phyloP scores from a whole-genome alignment of 2,113 vertebrate genomes.

The Tragelaphus buxtoni region DNA sequence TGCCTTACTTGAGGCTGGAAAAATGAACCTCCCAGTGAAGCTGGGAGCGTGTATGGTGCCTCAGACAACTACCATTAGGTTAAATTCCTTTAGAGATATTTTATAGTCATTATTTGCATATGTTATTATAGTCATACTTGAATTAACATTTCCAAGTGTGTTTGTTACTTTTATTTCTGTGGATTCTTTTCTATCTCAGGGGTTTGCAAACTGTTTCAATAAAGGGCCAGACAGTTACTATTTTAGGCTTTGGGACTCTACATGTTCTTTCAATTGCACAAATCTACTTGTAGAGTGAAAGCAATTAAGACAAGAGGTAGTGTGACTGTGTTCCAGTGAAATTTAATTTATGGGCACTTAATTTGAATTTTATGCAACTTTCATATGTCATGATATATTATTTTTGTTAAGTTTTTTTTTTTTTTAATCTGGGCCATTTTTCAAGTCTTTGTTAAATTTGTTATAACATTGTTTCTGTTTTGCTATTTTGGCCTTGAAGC shows the following conservation, averaged over 20 bases:
- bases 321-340: not conserved
- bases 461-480: not conserved
- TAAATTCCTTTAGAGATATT: not conserved
- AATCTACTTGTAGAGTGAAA: not conserved
- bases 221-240: not conserved
- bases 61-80: not conserved
- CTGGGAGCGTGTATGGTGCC: not conserved
- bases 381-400: not conserved
- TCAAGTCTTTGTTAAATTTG: not conserved
- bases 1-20: not conserved
- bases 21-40: not conserved
- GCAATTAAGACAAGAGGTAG: not conserved
- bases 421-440: not conserved
- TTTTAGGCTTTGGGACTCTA: not conserved
- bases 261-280: not conserved
- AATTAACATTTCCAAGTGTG: not conserved
- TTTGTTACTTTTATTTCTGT: not conserved
- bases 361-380: not conserved
- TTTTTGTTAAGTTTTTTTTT: not conserved
- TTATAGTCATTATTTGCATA: not conserved
- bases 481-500: not conserved
- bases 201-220: not conserved
- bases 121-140: not conserved
- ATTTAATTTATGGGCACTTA: not conserved
- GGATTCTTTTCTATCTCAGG: not conserved